Percentiles rank a stretch among this genome's conserved stretches.
Evolutionary conservation across 2,888 invertebrate species (phyloP).

Genomic region (Lissonota sp.): DNA sequence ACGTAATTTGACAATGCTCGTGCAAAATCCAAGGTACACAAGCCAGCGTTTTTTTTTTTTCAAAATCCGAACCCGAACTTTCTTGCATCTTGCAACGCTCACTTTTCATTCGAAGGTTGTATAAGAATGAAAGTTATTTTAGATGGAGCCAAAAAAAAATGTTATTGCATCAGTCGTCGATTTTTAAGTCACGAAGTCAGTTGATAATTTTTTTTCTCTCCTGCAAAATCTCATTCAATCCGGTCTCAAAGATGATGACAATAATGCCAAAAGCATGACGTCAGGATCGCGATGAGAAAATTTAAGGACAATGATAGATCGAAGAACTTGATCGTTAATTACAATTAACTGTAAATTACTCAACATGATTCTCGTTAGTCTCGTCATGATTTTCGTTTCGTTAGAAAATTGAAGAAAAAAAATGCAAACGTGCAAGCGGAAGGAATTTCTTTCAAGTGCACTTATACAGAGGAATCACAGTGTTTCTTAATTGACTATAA

Average conservation of each 20-base stretch:
- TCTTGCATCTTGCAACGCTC: too few relatives aligned
- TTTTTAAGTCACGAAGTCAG: too few relatives aligned
- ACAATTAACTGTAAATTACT: not conserved
- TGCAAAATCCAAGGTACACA: not conserved
- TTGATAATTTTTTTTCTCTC: too few relatives aligned
- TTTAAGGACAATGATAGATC: too few relatives aligned
- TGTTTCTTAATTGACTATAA: slow-evolving; percentile 48
- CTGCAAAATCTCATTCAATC: too few relatives aligned
- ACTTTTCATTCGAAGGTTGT: too few relatives aligned
- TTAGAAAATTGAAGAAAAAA: not conserved
- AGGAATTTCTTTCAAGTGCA: slow-evolving; percentile 42
- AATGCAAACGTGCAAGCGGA: slow-evolving; percentile 4
- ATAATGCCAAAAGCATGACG: too few relatives aligned
- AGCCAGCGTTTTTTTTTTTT: not conserved
- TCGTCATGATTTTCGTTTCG: slow-evolving; percentile 34
- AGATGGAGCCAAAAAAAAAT: too few relatives aligned
- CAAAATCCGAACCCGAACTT: not conserved
- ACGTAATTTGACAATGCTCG: slow-evolving; percentile 51
- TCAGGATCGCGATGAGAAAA: too few relatives aligned
- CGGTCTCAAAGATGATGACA: too few relatives aligned
- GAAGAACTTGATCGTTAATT: not conserved
- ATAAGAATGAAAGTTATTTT: too few relatives aligned
- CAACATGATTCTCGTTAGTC: slow-evolving; percentile 11
- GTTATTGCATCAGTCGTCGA: too few relatives aligned
- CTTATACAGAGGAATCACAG: slow-evolving; percentile 39